Percentiles rank a stretch among this genome's conserved stretches.
Evolutionary conservation across 2,113 vertebrate species (phyloP).

Genomic region (Coryphaenoides rupestris): DNA sequence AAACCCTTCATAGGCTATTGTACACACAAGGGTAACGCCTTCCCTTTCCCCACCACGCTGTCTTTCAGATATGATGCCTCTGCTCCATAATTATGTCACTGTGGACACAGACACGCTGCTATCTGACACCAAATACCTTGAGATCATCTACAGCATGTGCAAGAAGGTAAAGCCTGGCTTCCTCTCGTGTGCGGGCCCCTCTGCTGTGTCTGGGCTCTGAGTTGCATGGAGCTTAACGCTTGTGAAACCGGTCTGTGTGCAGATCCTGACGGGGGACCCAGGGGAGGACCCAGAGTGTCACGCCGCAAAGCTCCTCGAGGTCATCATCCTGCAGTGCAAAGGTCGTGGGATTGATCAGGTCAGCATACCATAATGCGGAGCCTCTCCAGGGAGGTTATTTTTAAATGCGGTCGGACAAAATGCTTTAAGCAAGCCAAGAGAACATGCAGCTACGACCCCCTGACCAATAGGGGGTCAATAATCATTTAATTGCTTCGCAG

Average conservation of each 20-base stretch:
- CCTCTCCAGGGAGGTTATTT: no score
- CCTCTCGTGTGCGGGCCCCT: not conserved
- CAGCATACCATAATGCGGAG: constrained; percentile 20
- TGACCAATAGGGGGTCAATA: no score
- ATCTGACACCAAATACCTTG: constrained; percentile 96
- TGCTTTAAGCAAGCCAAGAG: no score
- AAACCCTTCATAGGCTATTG: no score
- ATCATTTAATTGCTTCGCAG: no score
- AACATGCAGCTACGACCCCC: no score
- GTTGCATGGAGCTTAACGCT: not conserved
- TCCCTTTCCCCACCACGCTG: constrained; percentile 13
- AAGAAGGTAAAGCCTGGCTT: constrained; percentile 86
- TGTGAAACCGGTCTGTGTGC: constrained; percentile 7
- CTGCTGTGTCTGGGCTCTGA: not conserved
- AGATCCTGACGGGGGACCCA: constrained; percentile 96
- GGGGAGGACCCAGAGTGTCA: constrained; percentile 98
- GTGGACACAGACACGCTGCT: constrained; percentile 95
- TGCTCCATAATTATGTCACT: constrained; percentile 97
- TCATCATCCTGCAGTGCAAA: constrained; percentile 97
- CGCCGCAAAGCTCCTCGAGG: constrained; percentile 94
- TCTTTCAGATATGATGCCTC: constrained; percentile 95
- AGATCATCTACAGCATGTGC: constrained; percentile 99
- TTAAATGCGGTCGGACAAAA: no score
- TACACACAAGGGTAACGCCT: not conserved
- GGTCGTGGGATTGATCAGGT: constrained; percentile 98